Evolutionary conservation across 2,113 vertebrate species (phyloP).

Genomic region (Oplegnathus fasciatus): DNA sequence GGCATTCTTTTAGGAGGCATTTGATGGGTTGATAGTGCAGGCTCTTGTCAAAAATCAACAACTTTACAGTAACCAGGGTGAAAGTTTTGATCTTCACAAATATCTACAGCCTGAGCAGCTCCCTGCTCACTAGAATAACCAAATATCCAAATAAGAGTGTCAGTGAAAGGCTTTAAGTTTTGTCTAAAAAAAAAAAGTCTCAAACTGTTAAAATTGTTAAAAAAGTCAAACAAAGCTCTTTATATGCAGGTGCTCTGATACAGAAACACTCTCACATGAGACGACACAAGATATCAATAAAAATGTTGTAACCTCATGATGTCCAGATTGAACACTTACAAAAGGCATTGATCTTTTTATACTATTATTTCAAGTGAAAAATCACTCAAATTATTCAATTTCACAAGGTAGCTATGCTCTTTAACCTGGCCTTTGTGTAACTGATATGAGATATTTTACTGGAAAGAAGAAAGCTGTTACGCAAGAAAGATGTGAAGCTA

Average conservation of each 20-base stretch:
- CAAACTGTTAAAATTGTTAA: background rate
- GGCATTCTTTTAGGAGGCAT: background rate
- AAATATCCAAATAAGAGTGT: background rate
- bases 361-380: constrained; percentile 16
- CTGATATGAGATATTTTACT: constrained; percentile 4
- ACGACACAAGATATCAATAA: background rate
- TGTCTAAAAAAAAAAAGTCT: background rate
- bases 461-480: too few relatives aligned
- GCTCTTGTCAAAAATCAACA: background rate
- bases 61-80: background rate
- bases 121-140: background rate
- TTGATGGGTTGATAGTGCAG: constrained; percentile 9
- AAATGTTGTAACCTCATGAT: background rate
- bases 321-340: constrained; percentile 2
- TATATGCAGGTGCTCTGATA: background rate
- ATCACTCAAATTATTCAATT: constrained; percentile 22
- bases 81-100: background rate
- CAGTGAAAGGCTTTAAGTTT: background rate
- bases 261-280: background rate
- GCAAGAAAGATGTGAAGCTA: accelerated
- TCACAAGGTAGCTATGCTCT: constrained; percentile 4
- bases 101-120: background rate
- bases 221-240: background rate
- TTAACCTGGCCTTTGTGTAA: constrained; percentile 4
- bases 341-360: constrained; percentile 2